Base-by-base conservation (phyloP, 2,113 vertebrate species). In the Daboia siamensis region DNA sequence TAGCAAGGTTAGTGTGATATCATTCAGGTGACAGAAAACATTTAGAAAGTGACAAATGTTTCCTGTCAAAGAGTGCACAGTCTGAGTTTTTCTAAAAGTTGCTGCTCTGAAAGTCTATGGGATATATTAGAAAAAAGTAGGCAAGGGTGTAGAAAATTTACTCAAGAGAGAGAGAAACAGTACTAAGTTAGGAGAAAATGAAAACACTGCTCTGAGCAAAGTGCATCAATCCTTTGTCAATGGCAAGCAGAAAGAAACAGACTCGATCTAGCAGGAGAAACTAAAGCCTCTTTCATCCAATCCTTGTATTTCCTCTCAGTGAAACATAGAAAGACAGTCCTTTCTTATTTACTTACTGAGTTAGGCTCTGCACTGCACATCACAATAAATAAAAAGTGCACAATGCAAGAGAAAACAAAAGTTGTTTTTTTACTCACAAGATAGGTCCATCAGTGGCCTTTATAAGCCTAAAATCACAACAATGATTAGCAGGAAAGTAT, bases 321-420 rank as follows among this genome's bases (percentile, higher is more conserved):
- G 20, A 2, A 11, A 86, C 94, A 59, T 21, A 39, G 92, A 91
- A 61, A 9, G 39, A 91, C 1, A 46, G 92, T 94, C 3, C 90
- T 93, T 95, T 94, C 84, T 95, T 91, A 91, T 2, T 9, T 80
- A 26, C 90, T 9, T 80, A 26, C 90, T 87, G 46, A 90, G 44
- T 91, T 89, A 95, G 85, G 29, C 39, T 92, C 89, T 94, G 24
- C 33, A 57, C n/a, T 80, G 84, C 92, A n/a, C 0, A 0, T 46
- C 93, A n/a, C 12, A 39, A 55, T 64, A 94, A 88, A 94, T 89
- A 86, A 91, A 91, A 39, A 94, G 17, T 74, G 0, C 0, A 90
- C 8, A 93, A 44, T 89, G 15, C 4, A 93, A 88, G 88, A 86
- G 24, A 93, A 95, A 93, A 89, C 1, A 69, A 91, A 87, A 61